Evolutionary conservation across 2,113 vertebrate species (phyloP).

Genomic region (Megaleporinus macrocephalus): DNA sequence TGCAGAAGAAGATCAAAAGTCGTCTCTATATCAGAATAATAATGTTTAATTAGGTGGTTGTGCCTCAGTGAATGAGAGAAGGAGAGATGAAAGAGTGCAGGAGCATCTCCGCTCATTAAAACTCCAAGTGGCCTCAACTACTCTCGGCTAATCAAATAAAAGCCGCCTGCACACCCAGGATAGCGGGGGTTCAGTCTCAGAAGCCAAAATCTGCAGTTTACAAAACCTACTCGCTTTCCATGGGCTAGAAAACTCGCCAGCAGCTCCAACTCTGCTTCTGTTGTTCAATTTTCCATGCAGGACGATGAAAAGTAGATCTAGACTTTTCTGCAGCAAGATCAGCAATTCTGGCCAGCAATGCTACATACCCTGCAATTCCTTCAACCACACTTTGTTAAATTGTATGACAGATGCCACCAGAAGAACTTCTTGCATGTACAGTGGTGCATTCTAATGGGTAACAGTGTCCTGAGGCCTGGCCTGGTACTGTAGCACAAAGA

Average conservation of each 20-base stretch:
- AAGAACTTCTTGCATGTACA: not conserved
- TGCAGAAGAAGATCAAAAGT: constrained; percentile 5
- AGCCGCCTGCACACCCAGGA: not conserved
- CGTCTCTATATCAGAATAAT: constrained; percentile 14
- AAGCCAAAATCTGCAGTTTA: not conserved
- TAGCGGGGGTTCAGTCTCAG: not conserved
- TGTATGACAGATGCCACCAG: not conserved
- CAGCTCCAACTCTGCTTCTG: not conserved
- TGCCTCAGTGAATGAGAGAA: not conserved
- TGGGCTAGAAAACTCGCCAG: not conserved
- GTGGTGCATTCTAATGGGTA: not conserved
- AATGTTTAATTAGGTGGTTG: constrained; percentile 31
- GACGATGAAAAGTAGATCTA: not conserved
- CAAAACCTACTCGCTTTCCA: not conserved
- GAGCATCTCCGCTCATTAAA: constrained; percentile 17
- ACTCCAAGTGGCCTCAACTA: not conserved
- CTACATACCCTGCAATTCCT: not conserved
- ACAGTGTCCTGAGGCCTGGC: constrained; percentile 6
- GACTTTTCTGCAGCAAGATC: not conserved
- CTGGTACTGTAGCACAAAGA: not conserved
- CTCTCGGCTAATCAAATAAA: not conserved
- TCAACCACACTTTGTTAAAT: not conserved
- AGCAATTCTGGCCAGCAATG: not conserved
- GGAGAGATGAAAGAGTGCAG: constrained; percentile 23
- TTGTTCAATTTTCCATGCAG: not conserved